phyloP scores from a whole-genome alignment of 1,140 invertebrate species.

The Ceratina calcarata region DNA sequence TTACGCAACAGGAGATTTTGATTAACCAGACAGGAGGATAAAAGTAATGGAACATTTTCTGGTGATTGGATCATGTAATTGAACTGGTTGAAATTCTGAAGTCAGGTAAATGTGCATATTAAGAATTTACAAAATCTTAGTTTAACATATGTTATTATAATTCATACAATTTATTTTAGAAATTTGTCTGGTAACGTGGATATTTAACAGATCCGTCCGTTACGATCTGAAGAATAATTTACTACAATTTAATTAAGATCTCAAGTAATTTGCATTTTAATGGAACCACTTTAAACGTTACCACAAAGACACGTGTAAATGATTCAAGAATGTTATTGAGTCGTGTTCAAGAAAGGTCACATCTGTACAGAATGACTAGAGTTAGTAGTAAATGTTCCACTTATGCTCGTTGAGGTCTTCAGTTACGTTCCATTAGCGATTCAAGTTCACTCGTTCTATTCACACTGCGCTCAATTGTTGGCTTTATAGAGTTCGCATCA shows the following conservation, averaged over 20 bases:
- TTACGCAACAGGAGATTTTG: neutral
- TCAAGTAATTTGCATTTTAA: too few relatives aligned
- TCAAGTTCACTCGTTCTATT: slow-evolving; percentile 30
- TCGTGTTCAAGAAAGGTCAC: slow-evolving; percentile 11
- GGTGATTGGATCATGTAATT: neutral
- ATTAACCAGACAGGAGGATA: neutral
- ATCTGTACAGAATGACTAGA: neutral
- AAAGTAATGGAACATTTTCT: neutral
- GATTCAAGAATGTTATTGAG: neutral
- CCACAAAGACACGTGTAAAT: neutral
- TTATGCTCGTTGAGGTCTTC: slow-evolving; percentile 26
- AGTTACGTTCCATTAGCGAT: slow-evolving; percentile 35
- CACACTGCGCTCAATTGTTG: slow-evolving; percentile 21
- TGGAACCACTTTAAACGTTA: too few relatives aligned
- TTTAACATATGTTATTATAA: too few relatives aligned
- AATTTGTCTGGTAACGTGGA: too few relatives aligned
- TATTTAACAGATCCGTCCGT: too few relatives aligned
- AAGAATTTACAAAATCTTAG: too few relatives aligned
- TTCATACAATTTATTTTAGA: too few relatives aligned
- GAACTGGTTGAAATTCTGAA: too few relatives aligned
- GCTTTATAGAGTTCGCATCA: slow-evolving; percentile 11
- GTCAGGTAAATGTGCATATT: too few relatives aligned
- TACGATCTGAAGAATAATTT: too few relatives aligned
- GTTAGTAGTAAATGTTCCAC: slow-evolving; percentile 6
- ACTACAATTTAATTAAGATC: too few relatives aligned